A percentile compares a stretch with the other conserved stretches of the same genome.
phyloP scores from a whole-genome alignment of 1,140 invertebrate species.

The Platyscapa corneri region DNA sequence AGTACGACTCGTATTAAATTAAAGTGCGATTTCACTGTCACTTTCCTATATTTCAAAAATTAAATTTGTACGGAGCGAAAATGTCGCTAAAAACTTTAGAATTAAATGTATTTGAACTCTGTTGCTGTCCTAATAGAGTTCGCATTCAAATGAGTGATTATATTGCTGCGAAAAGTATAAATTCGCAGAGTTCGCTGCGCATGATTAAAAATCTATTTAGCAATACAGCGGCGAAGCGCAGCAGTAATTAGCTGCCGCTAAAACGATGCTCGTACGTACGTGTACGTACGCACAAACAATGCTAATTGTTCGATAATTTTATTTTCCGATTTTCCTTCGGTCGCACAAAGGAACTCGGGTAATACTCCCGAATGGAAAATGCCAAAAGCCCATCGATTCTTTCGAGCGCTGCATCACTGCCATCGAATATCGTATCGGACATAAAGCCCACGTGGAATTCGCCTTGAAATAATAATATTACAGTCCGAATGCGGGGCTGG shows the following conservation, averaged over 20 bases:
- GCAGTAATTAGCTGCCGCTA: background rate
- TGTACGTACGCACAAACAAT: background rate
- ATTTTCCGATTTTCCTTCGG: background rate
- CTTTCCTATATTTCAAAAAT: background rate
- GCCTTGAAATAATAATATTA: conserved; percentile 48
- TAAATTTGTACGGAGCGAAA: background rate
- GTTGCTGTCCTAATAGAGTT: background rate
- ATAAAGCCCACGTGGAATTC: conserved; percentile 27
- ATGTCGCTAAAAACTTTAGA: background rate
- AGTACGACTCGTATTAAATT: background rate
- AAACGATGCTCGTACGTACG: background rate
- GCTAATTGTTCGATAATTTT: background rate
- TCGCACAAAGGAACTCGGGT: background rate
- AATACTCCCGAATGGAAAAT: background rate
- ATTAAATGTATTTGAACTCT: background rate
- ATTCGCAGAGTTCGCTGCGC: background rate
- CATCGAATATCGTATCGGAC: background rate
- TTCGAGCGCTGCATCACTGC: background rate
- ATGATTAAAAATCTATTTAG: background rate
- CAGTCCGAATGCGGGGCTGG: conserved; percentile 15
- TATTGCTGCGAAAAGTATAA: background rate
- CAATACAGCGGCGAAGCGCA: background rate
- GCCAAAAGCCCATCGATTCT: background rate
- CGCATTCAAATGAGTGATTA: background rate
- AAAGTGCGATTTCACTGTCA: conserved; percentile 6